Base-by-base conservation (phyloP, 2,888 invertebrate genomes). In the Watsonalla cultraria region DNA sequence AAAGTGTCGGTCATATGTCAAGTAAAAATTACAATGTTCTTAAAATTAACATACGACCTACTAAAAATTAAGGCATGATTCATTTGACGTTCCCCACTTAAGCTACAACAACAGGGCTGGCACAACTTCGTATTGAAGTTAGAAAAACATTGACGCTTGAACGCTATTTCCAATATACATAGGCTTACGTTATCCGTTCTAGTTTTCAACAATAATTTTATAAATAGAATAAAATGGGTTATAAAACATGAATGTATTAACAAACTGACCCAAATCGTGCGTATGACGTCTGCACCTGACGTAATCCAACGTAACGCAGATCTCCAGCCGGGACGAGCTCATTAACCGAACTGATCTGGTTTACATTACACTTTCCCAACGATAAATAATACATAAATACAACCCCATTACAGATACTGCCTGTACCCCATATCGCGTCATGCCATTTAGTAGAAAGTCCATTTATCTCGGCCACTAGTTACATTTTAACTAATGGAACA, bases 241-340 rank as follows among this genome's bases (percentile, higher is more conserved):
- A 77, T 86, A 82, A 80, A 82, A 80, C 76, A 77, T 72, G 74
- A 70, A 72, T 76, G 78, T 80, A 82, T 79, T 80, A 80, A 78
- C 80, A 79, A 75, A 72, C 76, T 87, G 88, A 88, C 87, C 88
- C 76, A 83, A 85, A 86, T 87, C 39, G 79, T 68, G 65, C 59
- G 69, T 66, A 74, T 89, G 88, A 89, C 88, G 88, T 76, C 66
- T 65, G 71, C 64, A 68, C 66, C 72, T 84, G 82, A 88, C 83
- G 87, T 86, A 81, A 86, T 66, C 62, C 62, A 62, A 70, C 74
- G 75, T 76, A 76, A 82, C 68, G 59, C 64, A 65, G 61, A 61
- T 58, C 64, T 59, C 56, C 59, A 56, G 62, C 65, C 67, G 67
- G 70, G 72, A 76, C 76, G 76, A 65, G 65, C 70, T 73, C 79